Evolutionary conservation across 2,888 invertebrate genomes (phyloP).

Genomic region (Melieria omissa): DNA sequence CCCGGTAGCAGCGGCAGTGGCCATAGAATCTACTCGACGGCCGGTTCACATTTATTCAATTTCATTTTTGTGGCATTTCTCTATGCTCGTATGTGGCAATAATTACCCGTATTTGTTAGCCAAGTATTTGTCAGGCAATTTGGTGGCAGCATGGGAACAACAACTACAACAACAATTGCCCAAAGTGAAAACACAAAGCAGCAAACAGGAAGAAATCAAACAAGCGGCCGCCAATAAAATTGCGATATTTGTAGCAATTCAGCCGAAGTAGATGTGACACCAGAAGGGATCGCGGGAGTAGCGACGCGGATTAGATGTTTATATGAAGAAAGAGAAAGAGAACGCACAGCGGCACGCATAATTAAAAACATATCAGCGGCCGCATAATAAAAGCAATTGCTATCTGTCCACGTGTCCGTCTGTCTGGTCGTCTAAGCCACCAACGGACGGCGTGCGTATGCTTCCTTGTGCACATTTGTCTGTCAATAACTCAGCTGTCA

Average conservation of each 20-base stretch:
- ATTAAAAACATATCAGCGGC: slow-evolving; percentile 25
- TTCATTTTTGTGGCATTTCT: too few species aligned
- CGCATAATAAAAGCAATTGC: neutral
- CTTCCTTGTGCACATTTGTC: neutral
- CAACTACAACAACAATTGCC: slow-evolving; percentile 7
- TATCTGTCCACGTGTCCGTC: slow-evolving; percentile 8
- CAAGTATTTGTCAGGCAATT: slow-evolving; percentile 10
- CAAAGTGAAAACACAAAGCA: too few species aligned
- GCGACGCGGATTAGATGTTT: neutral
- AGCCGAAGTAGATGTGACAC: neutral
- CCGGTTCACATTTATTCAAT: too few species aligned
- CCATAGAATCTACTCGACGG: too few species aligned
- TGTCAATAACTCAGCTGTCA: slow-evolving; percentile 33
- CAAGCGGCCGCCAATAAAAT: slow-evolving; percentile 16
- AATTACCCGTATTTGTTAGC: slow-evolving; percentile 23
- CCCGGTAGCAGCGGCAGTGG: too few species aligned
- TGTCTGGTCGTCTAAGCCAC: neutral
- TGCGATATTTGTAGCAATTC: neutral
- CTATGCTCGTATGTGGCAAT: slow-evolving; percentile 14
- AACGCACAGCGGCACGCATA: slow-evolving; percentile 12
- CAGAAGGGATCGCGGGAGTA: neutral
- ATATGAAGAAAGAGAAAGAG: too few species aligned
- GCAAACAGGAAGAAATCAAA: too few species aligned
- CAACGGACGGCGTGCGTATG: neutral
- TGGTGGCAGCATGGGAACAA: too few species aligned